phyloP scores from a whole-genome alignment of 1,140 invertebrate genomes.

The Pseudachorutes palmiensis region DNA sequence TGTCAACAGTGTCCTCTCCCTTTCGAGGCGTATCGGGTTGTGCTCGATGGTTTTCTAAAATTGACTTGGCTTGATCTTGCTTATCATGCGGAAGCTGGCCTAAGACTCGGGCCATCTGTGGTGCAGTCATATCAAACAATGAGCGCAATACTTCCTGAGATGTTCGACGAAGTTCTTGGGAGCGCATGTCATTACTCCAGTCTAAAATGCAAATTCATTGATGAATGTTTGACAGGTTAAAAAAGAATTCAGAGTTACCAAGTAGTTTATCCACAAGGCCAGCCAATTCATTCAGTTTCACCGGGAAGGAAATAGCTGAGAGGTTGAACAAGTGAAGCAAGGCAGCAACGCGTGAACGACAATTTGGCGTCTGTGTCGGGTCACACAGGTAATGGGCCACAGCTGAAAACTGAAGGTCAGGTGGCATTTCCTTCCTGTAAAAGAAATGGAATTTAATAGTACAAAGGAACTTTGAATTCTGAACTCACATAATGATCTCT shows the following conservation, averaged over 20 bases:
- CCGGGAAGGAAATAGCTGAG: conserved; percentile 30
- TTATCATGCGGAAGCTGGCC: conserved; percentile 28
- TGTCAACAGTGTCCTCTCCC: conserved; percentile 20
- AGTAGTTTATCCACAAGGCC: conserved; percentile 36
- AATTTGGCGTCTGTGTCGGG: conserved; percentile 37
- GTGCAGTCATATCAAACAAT: conserved; percentile 37
- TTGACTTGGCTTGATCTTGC: conserved; percentile 36
- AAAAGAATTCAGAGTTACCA: conserved; percentile 14
- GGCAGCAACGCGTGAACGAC: conserved; percentile 30
- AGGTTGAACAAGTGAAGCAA: conserved; percentile 35
- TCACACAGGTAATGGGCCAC: conserved; percentile 37
- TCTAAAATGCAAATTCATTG: conserved; percentile 18
- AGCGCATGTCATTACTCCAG: conserved; percentile 34
- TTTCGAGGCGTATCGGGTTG: conserved; percentile 4
- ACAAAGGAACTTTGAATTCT: neutral
- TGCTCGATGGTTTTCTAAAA: conserved; percentile 24
- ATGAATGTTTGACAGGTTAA: neutral
- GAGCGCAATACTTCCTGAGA: conserved; percentile 36
- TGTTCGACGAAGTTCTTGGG: conserved; percentile 34
- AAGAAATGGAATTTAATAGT: neutral
- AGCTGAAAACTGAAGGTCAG: conserved; percentile 36
- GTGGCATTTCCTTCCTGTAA: conserved; percentile 37
- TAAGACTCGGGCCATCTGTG: conserved; percentile 35
- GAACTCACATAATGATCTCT: conserved; percentile 39
- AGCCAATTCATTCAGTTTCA: conserved; percentile 34